These are phyloP conservation scores for Pseudachorutes palmiensis DNA, from an alignment of 1,140 invertebrate species.

Conservation along the genomic window DNA sequence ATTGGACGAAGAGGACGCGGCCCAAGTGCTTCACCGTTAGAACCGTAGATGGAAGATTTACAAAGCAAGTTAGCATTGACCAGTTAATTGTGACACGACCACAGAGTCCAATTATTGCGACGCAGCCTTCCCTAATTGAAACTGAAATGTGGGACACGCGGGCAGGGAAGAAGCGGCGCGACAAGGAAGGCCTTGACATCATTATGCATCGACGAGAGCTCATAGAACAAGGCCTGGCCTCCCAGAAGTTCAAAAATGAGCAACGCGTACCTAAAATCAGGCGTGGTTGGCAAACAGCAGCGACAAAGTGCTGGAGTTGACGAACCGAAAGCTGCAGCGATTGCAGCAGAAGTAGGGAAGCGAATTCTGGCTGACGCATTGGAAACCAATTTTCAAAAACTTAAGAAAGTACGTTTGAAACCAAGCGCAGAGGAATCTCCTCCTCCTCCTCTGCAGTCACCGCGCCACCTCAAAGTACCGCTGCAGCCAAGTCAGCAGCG, in stretches of 20 bases:
- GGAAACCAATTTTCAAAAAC: constrained; percentile 19
- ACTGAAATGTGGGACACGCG: constrained; percentile 20
- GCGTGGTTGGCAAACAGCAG: constrained; percentile 38
- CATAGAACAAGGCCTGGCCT: constrained; percentile 34
- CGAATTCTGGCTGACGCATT: constrained; percentile 22
- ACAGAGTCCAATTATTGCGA: constrained; percentile 43
- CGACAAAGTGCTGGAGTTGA: constrained; percentile 13
- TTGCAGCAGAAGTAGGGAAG: constrained; percentile 18
- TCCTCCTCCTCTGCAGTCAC: neutral
- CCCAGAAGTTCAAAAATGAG: constrained; percentile 39
- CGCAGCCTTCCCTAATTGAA: constrained; percentile 22
- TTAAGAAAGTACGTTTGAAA: constrained; percentile 5
- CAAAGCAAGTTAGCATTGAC: constrained; percentile 20
- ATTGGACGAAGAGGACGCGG: constrained; percentile 47
- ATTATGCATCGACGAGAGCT: constrained; percentile 32
- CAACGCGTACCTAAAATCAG: constrained; percentile 37
- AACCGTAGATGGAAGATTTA: constrained; percentile 39
- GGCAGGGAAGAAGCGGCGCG: constrained; percentile 18
- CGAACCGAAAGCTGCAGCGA: neutral
- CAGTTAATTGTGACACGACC: constrained; percentile 39
- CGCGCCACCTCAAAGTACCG: neutral
- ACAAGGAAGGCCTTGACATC: constrained; percentile 35
- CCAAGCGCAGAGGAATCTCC: neutral
- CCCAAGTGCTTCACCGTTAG: constrained; percentile 41
- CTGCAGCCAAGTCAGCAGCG: neutral